phyloP scores from a whole-genome alignment of 2,797 vertebrate species.

The Odontamblyopus lacepedii region DNA sequence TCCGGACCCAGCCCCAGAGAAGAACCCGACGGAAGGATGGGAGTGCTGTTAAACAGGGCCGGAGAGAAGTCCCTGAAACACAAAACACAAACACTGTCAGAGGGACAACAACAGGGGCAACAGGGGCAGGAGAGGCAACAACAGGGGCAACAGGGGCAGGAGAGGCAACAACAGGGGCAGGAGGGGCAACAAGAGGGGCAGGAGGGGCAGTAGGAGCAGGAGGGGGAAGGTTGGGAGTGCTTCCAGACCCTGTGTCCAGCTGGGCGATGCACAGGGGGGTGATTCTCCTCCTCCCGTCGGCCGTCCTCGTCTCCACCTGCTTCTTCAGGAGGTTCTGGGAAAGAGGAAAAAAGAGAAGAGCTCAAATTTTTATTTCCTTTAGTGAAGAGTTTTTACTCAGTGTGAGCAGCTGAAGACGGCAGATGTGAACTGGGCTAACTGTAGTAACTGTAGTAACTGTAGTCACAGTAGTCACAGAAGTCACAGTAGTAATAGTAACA shows the following conservation, averaged over 20 bases:
- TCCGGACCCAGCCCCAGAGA: slow-evolving; percentile 90
- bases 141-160: too few species aligned
- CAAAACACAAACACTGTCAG: background rate
- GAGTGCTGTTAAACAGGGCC: slow-evolving; percentile 96
- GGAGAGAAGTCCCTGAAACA: slow-evolving; percentile 92
- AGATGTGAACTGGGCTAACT: too few species aligned
- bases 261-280: slow-evolving; percentile 98
- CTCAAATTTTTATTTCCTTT: background rate
- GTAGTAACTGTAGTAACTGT: too few species aligned
- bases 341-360: background rate
- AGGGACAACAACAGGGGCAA: background rate
- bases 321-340: slow-evolving; percentile 96
- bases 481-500: too few species aligned
- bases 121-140: background rate
- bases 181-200: too few species aligned
- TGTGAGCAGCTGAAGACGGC: too few species aligned
- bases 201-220: background rate
- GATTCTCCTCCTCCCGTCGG: slow-evolving; percentile 93
- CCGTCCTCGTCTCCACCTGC: slow-evolving; percentile 95
- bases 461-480: too few species aligned
- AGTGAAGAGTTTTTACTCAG: background rate
- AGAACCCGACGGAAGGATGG: slow-evolving; percentile 90
- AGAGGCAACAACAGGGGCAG: background rate
- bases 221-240: background rate
- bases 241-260: slow-evolving; percentile 90